Conservation (phyloP, 2,113 vertebrate species). For the Meles meles region DNA sequence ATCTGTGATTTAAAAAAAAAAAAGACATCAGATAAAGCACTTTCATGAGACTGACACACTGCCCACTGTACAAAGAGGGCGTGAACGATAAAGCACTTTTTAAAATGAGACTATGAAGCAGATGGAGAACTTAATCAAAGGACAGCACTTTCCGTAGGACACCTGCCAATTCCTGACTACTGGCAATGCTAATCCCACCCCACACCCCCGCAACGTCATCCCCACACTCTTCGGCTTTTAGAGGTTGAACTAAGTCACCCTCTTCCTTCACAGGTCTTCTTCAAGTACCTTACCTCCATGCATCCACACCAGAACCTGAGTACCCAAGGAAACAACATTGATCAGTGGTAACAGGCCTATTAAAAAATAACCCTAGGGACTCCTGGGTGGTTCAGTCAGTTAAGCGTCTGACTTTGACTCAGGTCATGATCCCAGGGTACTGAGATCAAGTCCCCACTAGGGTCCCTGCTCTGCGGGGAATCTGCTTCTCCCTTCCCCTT, state of each 20-base stretch:
- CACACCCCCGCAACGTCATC: accelerated
- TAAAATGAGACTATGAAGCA: background rate
- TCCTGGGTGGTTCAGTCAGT: background rate
- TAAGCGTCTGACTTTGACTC: background rate
- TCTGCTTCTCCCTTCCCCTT: background rate
- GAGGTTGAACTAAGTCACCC: background rate
- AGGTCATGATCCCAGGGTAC: background rate
- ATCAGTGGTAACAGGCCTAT: background rate
- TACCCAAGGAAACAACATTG: background rate
- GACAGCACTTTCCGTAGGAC: background rate
- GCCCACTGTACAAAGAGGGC: background rate
- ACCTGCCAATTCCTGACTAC: accelerated
- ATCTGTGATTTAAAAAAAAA: background rate
- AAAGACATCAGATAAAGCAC: background rate
- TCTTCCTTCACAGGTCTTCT: background rate
- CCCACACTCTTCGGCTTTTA: background rate
- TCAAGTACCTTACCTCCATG: background rate
- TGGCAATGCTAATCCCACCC: accelerated
- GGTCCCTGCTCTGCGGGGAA: background rate
- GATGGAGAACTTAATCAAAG: background rate
- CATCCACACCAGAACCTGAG: background rate
- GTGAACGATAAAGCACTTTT: background rate
- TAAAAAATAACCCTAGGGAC: background rate
- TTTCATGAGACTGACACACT: background rate
- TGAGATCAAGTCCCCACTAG: background rate